These are phyloP conservation scores for Cephus sareptanus DNA, from an alignment of 2,888 invertebrate genomes.

Conservation along the genomic window DNA sequence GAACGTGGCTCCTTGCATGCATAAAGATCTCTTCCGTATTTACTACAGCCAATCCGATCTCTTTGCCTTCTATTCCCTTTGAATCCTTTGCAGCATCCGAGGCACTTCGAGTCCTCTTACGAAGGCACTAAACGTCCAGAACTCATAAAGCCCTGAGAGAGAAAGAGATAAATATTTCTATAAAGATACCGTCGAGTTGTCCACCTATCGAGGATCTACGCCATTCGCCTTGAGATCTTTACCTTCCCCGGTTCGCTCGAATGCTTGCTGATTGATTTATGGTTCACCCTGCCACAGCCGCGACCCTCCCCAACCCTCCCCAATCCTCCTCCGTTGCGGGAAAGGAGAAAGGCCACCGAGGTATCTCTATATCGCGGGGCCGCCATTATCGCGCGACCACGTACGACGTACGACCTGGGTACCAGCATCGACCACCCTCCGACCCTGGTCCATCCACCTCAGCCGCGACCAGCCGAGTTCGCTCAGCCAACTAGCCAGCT, in stretches of 20 bases:
- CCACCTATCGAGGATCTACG: constrained; percentile 33
- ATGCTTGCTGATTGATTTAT: constrained; percentile 55
- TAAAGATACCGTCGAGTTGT: constrained; percentile 40
- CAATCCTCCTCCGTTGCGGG: constrained; percentile 17
- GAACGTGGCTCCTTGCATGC: too few species aligned
- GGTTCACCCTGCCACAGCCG: constrained; percentile 47
- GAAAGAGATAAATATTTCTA: constrained; percentile 37
- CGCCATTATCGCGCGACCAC: constrained; percentile 40
- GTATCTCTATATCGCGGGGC: constrained; percentile 40
- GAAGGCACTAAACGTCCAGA: too few species aligned
- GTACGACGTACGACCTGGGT: constrained; percentile 13
- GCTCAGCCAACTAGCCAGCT: too few species aligned
- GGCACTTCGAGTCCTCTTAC: too few species aligned
- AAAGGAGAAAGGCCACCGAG: constrained; percentile 14
- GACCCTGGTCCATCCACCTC: too few species aligned
- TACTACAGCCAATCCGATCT: not conserved
- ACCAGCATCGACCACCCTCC: too few species aligned
- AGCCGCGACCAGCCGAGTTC: too few species aligned
- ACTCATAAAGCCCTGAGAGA: too few species aligned
- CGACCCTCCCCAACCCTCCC: constrained; percentile 44
- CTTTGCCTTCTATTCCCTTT: not conserved
- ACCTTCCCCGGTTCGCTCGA: constrained; percentile 33
- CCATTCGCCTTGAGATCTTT: constrained; percentile 6
- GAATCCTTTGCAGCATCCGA: not conserved
- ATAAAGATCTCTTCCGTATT: too few species aligned